phyloP scores from a whole-genome alignment of 2,113 vertebrate species.

The Lagenorhynchus albirostris region DNA sequence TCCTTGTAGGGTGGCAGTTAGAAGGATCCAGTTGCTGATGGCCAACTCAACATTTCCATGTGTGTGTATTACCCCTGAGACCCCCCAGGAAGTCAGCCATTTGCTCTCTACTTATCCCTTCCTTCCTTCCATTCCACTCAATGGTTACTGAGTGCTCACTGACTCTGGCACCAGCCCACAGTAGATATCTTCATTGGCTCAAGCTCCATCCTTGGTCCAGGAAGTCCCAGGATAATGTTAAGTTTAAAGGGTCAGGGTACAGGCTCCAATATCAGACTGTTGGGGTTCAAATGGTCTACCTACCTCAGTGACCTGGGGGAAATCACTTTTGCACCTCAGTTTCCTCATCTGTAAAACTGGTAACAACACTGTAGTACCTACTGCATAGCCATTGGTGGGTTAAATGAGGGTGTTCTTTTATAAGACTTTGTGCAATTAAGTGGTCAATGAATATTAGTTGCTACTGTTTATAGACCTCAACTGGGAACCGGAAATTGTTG shows the following conservation, averaged over 20 bases:
- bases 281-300: not conserved
- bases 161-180: not conserved
- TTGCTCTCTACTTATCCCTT: not conserved
- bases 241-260: not conserved
- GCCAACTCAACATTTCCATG: not conserved
- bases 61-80: not conserved
- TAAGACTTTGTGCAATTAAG: not conserved
- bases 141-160: not conserved
- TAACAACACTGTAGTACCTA: not conserved
- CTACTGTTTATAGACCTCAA: not conserved
- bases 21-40: not conserved
- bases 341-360: not conserved
- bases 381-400: not conserved
- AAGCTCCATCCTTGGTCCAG: not conserved
- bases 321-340: not conserved
- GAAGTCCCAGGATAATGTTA: not conserved
- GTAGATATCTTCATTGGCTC: not conserved
- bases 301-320: not conserved
- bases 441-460: not conserved
- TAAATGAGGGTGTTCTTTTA: not conserved
- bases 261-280: not conserved
- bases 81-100: not conserved
- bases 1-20: not conserved
- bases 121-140: not conserved
- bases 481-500: slow-evolving; percentile 19